Evolutionary conservation across 2,113 vertebrate species (phyloP).

Genomic region (Xenotilapia flavipinnis): DNA sequence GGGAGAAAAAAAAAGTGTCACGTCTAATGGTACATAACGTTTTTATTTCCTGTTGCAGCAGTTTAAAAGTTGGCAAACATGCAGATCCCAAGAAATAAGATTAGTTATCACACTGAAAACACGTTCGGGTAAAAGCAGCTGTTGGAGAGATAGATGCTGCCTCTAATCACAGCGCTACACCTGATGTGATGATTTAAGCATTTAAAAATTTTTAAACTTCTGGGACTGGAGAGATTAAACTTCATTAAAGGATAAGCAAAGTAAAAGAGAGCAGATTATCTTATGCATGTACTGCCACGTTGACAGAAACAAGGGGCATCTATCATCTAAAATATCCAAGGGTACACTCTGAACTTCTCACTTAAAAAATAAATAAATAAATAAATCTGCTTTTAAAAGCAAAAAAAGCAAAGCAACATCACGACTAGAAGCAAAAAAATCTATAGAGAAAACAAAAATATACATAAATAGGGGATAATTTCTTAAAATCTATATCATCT

Average conservation of each 20-base stretch:
- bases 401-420: background rate
- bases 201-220: fast-evolving
- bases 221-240: background rate
- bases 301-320: background rate
- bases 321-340: background rate
- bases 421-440: background rate
- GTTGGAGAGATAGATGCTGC: background rate
- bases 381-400: background rate
- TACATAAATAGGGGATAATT: background rate
- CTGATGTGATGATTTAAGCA: background rate
- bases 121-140: background rate
- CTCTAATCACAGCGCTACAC: background rate
- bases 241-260: background rate
- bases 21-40: background rate
- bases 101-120: background rate
- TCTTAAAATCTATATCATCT: background rate
- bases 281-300: background rate
- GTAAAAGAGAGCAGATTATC: background rate
- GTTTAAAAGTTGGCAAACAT: fast-evolving
- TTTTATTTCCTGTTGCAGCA: background rate
- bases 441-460: background rate
- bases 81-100: background rate
- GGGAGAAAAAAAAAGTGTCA: fast-evolving
- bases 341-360: background rate
- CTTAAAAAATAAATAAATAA: background rate